These are phyloP conservation scores for Grantiella picta DNA, from an alignment of 2,113 vertebrate species.

Conservation along the genomic window DNA sequence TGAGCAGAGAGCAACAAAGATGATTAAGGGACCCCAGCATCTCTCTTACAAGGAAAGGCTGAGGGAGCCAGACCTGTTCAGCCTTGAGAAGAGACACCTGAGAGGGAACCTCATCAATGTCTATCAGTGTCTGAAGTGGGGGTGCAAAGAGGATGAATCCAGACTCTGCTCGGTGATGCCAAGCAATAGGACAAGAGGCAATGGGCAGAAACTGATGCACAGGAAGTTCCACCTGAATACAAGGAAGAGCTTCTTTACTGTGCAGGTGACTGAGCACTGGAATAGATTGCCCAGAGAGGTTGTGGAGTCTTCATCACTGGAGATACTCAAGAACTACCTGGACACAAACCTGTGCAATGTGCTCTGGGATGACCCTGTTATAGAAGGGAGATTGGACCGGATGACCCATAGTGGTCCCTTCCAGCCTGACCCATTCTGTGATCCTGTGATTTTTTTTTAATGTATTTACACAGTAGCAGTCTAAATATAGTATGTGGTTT, in stretches of 20 bases:
- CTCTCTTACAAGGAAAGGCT: not conserved
- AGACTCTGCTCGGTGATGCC: not conserved
- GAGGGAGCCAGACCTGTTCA: not conserved
- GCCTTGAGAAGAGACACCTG: accelerated
- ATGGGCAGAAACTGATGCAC: not conserved
- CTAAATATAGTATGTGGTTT: not conserved
- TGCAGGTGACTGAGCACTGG: not conserved
- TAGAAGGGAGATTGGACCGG: not conserved
- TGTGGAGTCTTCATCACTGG: not conserved
- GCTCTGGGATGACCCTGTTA: not conserved
- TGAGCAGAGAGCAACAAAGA: accelerated
- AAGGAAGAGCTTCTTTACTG: not conserved
- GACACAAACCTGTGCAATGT: not conserved
- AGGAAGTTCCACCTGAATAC: not conserved
- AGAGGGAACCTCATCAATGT: not conserved
- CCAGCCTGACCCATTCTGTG: not conserved
- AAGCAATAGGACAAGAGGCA: not conserved
- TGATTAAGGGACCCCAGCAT: not conserved
- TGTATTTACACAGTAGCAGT: not conserved
- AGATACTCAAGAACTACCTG: not conserved
- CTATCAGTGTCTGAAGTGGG: not conserved
- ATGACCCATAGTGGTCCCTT: not conserved
- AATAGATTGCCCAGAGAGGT: not conserved
- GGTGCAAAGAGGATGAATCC: not conserved
- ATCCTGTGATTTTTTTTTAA: not conserved